Conservation (phyloP, 2,797 vertebrate species). For the Cossypha niveicapilla region DNA sequence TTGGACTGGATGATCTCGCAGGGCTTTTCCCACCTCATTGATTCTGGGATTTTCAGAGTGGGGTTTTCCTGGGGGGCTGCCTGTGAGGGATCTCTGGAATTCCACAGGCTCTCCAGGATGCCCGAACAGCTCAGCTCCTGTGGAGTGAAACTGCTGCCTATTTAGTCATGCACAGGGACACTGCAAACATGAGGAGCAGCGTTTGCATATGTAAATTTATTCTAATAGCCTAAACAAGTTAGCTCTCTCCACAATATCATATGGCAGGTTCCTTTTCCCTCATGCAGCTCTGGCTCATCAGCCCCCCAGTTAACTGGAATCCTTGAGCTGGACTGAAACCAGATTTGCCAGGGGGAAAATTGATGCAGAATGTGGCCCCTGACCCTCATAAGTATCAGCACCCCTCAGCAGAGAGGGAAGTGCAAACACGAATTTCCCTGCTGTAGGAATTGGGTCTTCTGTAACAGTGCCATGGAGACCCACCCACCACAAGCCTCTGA, state of each 20-base stretch:
- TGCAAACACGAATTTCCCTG: not conserved
- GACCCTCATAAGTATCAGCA: not conserved
- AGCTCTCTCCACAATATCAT: not conserved
- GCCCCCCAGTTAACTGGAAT: not conserved
- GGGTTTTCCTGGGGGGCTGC: not conserved
- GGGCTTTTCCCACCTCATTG: not conserved
- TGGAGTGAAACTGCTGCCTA: not conserved
- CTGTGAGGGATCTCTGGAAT: not conserved
- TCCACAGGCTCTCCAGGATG: rapidly evolving
- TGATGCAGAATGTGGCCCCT: not conserved
- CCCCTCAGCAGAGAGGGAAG: not conserved
- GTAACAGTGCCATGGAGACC: not conserved
- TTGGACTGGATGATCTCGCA: rapidly evolving
- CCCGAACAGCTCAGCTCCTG: not conserved
- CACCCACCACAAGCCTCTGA: not conserved
- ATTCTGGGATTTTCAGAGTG: not conserved
- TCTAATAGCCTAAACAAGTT: not conserved
- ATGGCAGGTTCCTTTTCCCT: not conserved
- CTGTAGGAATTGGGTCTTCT: not conserved
- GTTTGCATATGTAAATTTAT: constrained; percentile 24
- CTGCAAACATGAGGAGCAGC: not conserved
- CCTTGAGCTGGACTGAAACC: not conserved
- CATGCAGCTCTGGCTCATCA: not conserved
- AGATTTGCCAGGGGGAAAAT: not conserved
- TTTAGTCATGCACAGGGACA: not conserved